Evolutionary conservation across 2,888 invertebrate species (phyloP).

Genomic region (Timandra comae): DNA sequence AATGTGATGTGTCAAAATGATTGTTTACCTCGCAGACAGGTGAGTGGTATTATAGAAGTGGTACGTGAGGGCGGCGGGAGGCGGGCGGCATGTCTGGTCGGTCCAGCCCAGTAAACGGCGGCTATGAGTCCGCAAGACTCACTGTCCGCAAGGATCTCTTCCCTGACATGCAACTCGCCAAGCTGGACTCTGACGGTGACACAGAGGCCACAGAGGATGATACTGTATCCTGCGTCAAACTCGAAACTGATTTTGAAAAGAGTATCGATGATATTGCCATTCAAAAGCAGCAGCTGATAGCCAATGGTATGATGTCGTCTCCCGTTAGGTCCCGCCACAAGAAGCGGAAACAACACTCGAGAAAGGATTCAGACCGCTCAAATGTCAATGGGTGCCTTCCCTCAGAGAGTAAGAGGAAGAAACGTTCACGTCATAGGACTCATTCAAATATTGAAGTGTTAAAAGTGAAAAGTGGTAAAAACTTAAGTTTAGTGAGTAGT

Average conservation of each 20-base stretch:
- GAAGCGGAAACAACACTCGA: slow-evolving; percentile 64
- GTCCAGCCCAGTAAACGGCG: slow-evolving; percentile 71
- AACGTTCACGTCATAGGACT: slow-evolving; percentile 54
- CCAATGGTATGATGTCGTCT: slow-evolving; percentile 52
- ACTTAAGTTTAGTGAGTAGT: slow-evolving; percentile 72
- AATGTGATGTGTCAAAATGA: slow-evolving; percentile 78
- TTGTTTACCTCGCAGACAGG: slow-evolving; percentile 77
- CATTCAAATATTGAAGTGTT: slow-evolving; percentile 49
- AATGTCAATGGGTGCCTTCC: slow-evolving; percentile 55
- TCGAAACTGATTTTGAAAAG: slow-evolving; percentile 72
- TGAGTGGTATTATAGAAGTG: slow-evolving; percentile 73
- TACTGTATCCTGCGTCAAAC: slow-evolving; percentile 57
- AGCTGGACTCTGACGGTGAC: slow-evolving; percentile 37
- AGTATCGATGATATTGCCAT: slow-evolving; percentile 69
- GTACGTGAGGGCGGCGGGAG: slow-evolving; percentile 67
- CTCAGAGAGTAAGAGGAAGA: slow-evolving; percentile 58
- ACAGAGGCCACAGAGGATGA: slow-evolving; percentile 46
- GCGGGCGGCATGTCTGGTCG: slow-evolving; percentile 73
- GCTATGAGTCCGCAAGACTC: slow-evolving; percentile 66
- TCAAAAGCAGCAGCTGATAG: slow-evolving; percentile 49
- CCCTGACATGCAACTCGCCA: slow-evolving; percentile 49
- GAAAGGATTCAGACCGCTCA: slow-evolving; percentile 47
- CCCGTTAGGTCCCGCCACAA: slow-evolving; percentile 53
- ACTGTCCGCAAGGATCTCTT: slow-evolving; percentile 73
- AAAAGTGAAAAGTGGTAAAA: slow-evolving; percentile 72